Percentiles rank a stretch among this genome's conserved stretches.
phyloP scores from a whole-genome alignment of 2,888 invertebrate species.

The Cordilura impudica region DNA sequence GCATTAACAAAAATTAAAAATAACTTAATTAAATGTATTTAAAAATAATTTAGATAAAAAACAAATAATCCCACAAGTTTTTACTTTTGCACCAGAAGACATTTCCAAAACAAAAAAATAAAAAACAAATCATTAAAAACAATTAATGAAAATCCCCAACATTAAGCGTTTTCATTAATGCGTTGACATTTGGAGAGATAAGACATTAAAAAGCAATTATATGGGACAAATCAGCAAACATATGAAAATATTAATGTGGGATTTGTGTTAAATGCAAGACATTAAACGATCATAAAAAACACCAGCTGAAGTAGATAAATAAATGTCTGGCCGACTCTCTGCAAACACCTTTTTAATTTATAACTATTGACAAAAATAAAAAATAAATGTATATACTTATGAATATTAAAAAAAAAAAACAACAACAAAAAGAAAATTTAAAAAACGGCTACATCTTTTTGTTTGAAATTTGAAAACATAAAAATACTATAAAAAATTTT shows the following conservation, averaged over 20 bases:
- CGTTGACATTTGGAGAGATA: conserved; percentile 66
- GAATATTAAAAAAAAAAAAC: conserved; percentile 3
- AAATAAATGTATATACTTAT: too few species aligned
- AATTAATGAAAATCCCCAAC: conserved; percentile 57
- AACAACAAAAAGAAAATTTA: too few species aligned
- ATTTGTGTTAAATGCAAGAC: conserved; percentile 70
- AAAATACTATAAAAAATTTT: conserved; percentile 21
- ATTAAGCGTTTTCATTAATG: conserved; percentile 55
- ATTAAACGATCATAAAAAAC: conserved; percentile 55
- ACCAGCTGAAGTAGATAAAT: conserved; percentile 54
- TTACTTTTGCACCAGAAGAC: not conserved
- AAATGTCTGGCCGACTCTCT: conserved; percentile 38
- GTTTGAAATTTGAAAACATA: not conserved
- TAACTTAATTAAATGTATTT: conserved; percentile 45
- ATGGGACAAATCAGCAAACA: conserved; percentile 74
- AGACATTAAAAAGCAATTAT: conserved; percentile 75
- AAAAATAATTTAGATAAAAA: conserved; percentile 49
- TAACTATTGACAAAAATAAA: conserved; percentile 15
- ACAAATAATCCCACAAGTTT: conserved; percentile 44
- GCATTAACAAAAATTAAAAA: conserved; percentile 17
- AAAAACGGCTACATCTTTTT: conserved; percentile 22
- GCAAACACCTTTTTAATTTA: conserved; percentile 12
- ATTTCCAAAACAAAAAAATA: conserved; percentile 26
- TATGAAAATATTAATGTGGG: conserved; percentile 72
- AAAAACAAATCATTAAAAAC: conserved; percentile 50